These are phyloP conservation scores for Paramormyrops kingsleyae DNA, from an alignment of 2,113 vertebrate genomes.

Conservation along the genomic window DNA sequence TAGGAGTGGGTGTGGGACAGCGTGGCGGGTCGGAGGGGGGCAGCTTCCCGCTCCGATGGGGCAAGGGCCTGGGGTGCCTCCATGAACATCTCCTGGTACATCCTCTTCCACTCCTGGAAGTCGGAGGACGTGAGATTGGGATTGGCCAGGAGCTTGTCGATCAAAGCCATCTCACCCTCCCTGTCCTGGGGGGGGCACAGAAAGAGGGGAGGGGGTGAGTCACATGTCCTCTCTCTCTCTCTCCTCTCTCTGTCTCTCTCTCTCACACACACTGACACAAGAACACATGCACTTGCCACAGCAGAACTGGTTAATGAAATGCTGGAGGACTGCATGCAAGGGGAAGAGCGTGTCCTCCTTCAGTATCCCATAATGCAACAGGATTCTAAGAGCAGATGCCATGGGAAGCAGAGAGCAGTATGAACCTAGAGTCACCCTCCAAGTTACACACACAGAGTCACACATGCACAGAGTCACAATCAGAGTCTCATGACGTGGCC, in stretches of 20 bases:
- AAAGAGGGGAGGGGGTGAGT: constrained; percentile 50
- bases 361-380: not conserved
- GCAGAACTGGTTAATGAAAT: not conserved
- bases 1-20: constrained; percentile 93
- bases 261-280: not conserved
- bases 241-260: not conserved
- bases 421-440: not conserved
- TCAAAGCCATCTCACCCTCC: constrained; percentile 94
- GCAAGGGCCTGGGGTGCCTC: constrained; percentile 60
- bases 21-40: constrained; percentile 73
- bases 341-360: not conserved
- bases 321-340: not conserved
- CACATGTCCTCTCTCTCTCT: constrained; percentile 21
- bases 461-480: not conserved
- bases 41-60: constrained; percentile 55
- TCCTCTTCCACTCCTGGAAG: constrained; percentile 94
- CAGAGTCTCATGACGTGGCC: constrained; percentile 17
- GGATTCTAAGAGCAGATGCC: not conserved
- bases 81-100: constrained; percentile 88
- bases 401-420: not conserved
- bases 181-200: constrained; percentile 78
- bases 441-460: not conserved
- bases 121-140: constrained; percentile 88
- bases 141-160: constrained; percentile 90
- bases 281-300: not conserved